A percentile compares a stretch with the other conserved stretches of the same genome.
Evolutionary conservation across 2,888 invertebrate species (phyloP).

Genomic region (Argyresthia goedartella): DNA sequence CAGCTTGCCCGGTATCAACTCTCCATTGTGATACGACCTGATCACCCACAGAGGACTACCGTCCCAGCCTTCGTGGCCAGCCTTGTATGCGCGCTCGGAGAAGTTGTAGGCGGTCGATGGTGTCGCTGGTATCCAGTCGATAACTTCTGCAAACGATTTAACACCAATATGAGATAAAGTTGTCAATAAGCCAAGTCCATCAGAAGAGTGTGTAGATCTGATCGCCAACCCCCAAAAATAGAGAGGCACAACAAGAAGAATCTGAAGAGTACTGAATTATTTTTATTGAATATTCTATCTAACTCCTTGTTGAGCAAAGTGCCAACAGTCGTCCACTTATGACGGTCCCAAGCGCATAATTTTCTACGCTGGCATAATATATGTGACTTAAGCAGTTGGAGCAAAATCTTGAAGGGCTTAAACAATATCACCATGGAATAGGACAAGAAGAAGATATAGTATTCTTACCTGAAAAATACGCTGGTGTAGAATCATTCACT

Average conservation of each 20-base stretch:
- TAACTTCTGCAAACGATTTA: slow-evolving; percentile 16
- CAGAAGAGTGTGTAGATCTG: neutral
- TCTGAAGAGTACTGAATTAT: too few species aligned
- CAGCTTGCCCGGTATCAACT: slow-evolving; percentile 53
- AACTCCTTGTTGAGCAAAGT: too few species aligned
- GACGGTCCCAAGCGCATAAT: too few species aligned
- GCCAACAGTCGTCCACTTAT: too few species aligned
- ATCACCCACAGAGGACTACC: slow-evolving; percentile 55
- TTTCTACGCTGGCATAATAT: too few species aligned
- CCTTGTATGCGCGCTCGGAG: slow-evolving; percentile 38
- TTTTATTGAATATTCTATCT: too few species aligned
- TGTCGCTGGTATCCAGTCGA: slow-evolving; percentile 47
- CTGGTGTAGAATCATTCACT: neutral
- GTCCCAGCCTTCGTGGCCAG: slow-evolving; percentile 57
- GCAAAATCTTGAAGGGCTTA: too few species aligned
- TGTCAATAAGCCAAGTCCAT: neutral
- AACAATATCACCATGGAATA: neutral
- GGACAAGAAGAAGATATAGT: neutral
- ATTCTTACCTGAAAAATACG: neutral
- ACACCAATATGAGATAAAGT: neutral
- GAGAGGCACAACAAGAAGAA: too few species aligned
- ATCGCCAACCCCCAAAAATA: too few species aligned
- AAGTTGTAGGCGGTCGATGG: slow-evolving; percentile 28
- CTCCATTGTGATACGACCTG: slow-evolving; percentile 48
- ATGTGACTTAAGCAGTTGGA: too few species aligned